These are phyloP conservation scores for Antechinus stuartii DNA, from an alignment of 2,113 vertebrate species.

Conservation along the genomic window DNA sequence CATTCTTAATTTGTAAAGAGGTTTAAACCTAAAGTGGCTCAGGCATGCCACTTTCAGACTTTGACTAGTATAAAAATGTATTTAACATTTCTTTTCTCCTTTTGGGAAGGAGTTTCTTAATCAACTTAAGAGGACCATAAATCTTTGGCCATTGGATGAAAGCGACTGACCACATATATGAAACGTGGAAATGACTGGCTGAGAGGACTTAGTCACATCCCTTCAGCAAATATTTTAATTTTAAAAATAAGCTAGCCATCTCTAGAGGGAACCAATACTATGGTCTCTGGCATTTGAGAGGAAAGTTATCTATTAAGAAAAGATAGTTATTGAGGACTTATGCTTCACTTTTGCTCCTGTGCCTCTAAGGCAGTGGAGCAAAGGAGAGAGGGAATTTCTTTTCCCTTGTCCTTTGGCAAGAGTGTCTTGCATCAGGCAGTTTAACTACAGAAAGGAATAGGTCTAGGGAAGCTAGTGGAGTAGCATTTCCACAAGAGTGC, in stretches of 20 bases:
- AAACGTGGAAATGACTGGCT: neutral
- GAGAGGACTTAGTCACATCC: neutral
- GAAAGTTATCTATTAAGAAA: neutral
- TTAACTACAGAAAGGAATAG: neutral
- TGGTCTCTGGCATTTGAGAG: neutral
- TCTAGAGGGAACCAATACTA: neutral
- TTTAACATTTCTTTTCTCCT: neutral
- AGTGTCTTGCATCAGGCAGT: neutral
- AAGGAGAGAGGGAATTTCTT: neutral
- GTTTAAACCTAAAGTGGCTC: neutral
- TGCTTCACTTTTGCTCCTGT: neutral
- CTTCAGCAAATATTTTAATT: neutral
- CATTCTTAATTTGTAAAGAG: neutral
- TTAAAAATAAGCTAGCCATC: no score
- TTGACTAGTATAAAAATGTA: neutral
- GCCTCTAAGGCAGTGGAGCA: neutral
- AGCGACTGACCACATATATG: neutral
- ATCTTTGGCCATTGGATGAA: neutral
- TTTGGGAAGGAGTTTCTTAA: neutral
- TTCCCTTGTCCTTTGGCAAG: neutral
- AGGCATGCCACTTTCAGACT: neutral
- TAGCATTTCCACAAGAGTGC: neutral
- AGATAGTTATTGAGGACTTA: neutral
- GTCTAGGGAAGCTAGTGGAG: neutral
- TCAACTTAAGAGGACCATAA: neutral